Evolutionary conservation across 2,113 vertebrate species (phyloP), one percentile per base, ranked within the genome.

Genomic region (Cephalopholis sonnerati): DNA sequence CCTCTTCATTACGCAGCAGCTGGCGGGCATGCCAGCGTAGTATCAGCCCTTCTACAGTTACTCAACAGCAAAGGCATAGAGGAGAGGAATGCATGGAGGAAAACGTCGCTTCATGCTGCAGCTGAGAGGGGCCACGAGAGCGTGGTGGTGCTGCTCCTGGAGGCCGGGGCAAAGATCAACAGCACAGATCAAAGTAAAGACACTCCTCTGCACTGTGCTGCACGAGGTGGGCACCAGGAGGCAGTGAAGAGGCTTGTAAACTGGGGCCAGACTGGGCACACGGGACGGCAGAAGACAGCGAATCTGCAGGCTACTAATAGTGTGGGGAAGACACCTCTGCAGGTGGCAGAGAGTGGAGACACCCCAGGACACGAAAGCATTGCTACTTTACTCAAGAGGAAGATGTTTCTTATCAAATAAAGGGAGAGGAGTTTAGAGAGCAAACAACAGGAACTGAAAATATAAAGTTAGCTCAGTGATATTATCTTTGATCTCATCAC

Each of bases 351-450:
- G 77, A 71, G 73, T 2, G 90, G 17, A 39, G 36, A 74, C 51
- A 95, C 89, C 8, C 55, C 82, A 27, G 92, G 87, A 29, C 93
- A 96, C 39, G 89, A 90, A 86, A 85, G 77, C 58, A 95, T 95
- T 29, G 80, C 84, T 50, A 81, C 76, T 7, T 83, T 96, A 67
- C 79, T 97, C 74, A 96, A 93, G 87, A 96, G 88, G 82, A 96
- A 96, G 92, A 96, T 96, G 95, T 77, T 95, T 50, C 80, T 96
- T 24, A 90, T 89, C 18, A 97, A 93, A 91, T 96, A 92, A 91
- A 64, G 7, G 25, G 3, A 39, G 2, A 50, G 3, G 51, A 17
- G 36, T 39, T 51, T 7, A 58, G 15, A 68, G 32, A 54, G 32
- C 7, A 62, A n/a, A 29, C 18, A 0, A 17, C 27, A 36, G 39